Base-by-base conservation (phyloP, 2,888 invertebrate genomes). In the Epiblema foenella region DNA sequence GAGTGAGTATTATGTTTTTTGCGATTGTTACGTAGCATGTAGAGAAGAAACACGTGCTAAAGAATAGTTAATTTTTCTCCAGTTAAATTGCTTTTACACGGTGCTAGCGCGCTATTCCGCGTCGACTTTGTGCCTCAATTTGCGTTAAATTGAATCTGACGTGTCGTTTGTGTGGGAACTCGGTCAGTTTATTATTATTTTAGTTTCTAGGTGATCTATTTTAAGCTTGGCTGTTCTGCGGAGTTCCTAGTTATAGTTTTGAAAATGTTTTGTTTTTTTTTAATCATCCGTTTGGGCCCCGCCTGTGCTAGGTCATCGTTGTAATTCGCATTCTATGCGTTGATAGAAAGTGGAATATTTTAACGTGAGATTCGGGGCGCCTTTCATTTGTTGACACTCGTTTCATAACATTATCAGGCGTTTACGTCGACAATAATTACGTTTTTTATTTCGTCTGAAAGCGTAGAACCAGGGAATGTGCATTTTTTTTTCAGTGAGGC, bases 181-280 rank as follows among this genome's bases (percentile, higher is more conserved):
- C 79, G 81, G 82, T 81, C 82, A 80, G 72, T 78, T 81, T 83
- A 82, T 84, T 72, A 72, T 77, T 88, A 88, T 86, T 88, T 87
- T 84, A 73, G 85, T 84, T 85, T 84, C 81, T 86, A 84, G 87
- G 86, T 83, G 85, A 83, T 84, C 88, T 90, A 90, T 90, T 90
- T 90, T 86, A 81, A 83, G 81, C 77, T 78, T 79, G 77, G 80
- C 83, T 80, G 76, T 78, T 67, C 79, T 81, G 81, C 80, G 81
- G 79, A 83, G 78, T 80, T 79, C 78, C 79, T 80, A 79, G 78
- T 82, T 79, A 80, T 68, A 75, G 79, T 81, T 81, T 80, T 69
- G 57, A 76, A 78, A 76, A 72, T 75, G 75, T 68, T 68, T 60
- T 52, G 39, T 68, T 57, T 75, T 33, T 29, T 29, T 8, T 69